These are phyloP conservation scores for Myotis vivesi DNA, from an alignment of 2,797 vertebrate genomes.

Conservation along the genomic window DNA sequence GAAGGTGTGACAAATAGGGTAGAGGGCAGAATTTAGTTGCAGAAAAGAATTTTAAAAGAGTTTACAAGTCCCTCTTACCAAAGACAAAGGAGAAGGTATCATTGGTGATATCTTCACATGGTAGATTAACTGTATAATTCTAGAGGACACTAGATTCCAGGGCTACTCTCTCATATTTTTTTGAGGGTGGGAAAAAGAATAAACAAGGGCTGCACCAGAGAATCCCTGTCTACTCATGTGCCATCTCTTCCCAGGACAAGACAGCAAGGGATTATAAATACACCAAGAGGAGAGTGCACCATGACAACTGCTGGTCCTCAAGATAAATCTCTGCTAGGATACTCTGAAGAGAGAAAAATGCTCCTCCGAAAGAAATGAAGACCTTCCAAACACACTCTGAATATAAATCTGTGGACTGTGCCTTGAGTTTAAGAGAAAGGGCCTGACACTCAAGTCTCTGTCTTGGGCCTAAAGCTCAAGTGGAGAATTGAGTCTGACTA, in stretches of 20 bases:
- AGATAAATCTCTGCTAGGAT: background rate
- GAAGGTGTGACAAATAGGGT: background rate
- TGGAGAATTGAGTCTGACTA: background rate
- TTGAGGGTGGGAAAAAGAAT: background rate
- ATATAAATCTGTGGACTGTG: slow-evolving; percentile 34
- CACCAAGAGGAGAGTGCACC: background rate
- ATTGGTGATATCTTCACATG: background rate
- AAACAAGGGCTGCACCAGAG: background rate
- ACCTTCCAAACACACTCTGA: slow-evolving; percentile 18
- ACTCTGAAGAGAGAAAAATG: background rate
- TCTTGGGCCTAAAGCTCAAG: slow-evolving; percentile 1
- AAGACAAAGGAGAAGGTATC: slow-evolving; percentile 30
- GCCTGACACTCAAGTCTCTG: background rate
- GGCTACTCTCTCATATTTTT: background rate
- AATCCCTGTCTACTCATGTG: background rate
- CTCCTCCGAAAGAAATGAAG: background rate
- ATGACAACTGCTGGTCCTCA: background rate
- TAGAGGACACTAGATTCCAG: background rate
- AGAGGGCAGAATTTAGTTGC: background rate
- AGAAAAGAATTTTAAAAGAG: background rate
- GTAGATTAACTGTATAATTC: background rate
- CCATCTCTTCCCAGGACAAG: background rate
- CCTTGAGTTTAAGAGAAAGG: background rate
- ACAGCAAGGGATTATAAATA: background rate
- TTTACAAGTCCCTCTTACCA: background rate